phyloP scores from a whole-genome alignment of 2,113 vertebrate genomes.

The Capreolus pygargus region DNA sequence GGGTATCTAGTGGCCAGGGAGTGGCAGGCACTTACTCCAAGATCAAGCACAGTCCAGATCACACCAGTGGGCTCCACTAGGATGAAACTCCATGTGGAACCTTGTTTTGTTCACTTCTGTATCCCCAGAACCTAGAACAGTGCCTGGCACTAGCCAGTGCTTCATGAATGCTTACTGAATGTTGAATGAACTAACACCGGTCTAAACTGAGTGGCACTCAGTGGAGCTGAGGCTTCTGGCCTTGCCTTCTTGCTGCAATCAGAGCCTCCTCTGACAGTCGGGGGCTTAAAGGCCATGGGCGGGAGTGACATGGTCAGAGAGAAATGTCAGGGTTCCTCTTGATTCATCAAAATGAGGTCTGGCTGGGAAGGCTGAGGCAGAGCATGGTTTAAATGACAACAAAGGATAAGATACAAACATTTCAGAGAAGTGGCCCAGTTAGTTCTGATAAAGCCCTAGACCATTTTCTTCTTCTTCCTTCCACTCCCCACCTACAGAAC shows the following conservation, averaged over 20 bases:
- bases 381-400: background rate
- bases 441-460: background rate
- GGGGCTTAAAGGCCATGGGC: too few species aligned
- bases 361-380: background rate
- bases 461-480: conserved; percentile 9
- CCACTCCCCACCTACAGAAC: conserved; percentile 76
- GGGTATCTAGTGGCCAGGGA: background rate
- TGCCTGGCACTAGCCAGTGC: background rate
- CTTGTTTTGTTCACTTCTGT: background rate
- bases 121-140: background rate
- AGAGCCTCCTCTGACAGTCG: background rate
- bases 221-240: background rate
- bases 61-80: background rate
- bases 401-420: background rate
- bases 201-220: too few species aligned
- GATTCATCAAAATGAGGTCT: background rate
- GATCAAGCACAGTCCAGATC: background rate
- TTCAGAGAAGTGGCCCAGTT: background rate
- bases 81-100: background rate
- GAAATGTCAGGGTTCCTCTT: background rate
- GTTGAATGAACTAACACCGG: background rate
- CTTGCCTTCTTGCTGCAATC: background rate
- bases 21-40: background rate
- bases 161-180: fast-evolving
- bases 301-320: background rate